Conservation (phyloP, 2,797 vertebrate species). For the Cheirogaleus major region DNA sequence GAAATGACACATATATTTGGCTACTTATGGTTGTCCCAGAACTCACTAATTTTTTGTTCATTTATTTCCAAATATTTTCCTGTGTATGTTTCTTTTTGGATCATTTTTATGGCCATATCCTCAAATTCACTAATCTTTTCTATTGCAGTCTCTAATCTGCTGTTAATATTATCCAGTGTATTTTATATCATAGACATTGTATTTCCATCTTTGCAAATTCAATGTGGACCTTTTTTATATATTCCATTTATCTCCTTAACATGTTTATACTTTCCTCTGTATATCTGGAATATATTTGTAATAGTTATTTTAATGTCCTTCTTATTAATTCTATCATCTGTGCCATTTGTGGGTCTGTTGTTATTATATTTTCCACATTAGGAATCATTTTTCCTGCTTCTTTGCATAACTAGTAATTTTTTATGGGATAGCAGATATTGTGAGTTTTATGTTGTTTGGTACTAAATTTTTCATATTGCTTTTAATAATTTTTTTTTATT, state of each 20-base stretch:
- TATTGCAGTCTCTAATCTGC: background rate
- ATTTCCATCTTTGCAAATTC: conserved; percentile 40
- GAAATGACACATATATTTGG: background rate
- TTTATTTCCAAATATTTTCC: conserved; percentile 27
- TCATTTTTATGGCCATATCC: conserved; percentile 8
- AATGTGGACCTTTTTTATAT: background rate
- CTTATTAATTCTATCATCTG: background rate
- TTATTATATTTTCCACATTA: background rate
- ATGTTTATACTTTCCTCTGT: background rate
- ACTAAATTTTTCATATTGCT: conserved; percentile 31
- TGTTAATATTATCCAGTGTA: background rate
- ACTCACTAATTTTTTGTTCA: background rate
- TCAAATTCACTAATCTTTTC: conserved; percentile 27
- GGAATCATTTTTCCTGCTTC: conserved; percentile 26
- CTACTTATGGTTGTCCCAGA: background rate
- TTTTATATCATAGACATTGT: conserved; percentile 7
- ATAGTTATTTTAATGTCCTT: conserved; percentile 5
- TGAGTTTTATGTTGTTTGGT: conserved; percentile 39
- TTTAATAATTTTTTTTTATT: conserved; percentile 10
- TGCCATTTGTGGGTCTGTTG: background rate
- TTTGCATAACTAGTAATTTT: conserved; percentile 31
- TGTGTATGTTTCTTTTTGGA: conserved; percentile 20
- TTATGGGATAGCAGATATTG: conserved; percentile 4
- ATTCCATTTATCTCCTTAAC: background rate
- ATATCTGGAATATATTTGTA: background rate